phyloP scores from a whole-genome alignment of 2,888 invertebrate species.

The Dorcus hopei region DNA sequence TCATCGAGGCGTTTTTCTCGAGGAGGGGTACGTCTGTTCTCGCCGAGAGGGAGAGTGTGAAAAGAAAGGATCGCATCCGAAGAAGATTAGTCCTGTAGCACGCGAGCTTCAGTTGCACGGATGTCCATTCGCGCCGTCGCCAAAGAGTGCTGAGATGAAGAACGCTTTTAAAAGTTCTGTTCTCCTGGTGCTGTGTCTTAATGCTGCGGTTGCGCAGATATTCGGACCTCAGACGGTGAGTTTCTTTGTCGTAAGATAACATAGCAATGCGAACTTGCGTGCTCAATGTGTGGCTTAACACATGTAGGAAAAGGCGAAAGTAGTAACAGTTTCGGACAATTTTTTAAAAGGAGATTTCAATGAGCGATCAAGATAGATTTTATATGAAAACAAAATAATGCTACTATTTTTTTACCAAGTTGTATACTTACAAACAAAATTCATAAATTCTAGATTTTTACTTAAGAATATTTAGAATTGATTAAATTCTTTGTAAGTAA shows the following conservation, averaged over 20 bases:
- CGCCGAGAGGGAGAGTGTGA: conserved; percentile 28
- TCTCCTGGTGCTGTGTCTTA: conserved; percentile 36
- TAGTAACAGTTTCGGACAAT: no score
- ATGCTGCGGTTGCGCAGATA: conserved; percentile 38
- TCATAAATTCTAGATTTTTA: no score
- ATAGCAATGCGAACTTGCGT: no score
- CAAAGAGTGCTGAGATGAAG: conserved; percentile 31
- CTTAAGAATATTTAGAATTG: no score
- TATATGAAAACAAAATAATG: no score
- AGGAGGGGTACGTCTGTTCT: conserved; percentile 15
- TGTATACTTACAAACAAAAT: no score
- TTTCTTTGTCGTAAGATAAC: conserved; percentile 8
- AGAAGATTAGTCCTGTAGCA: conserved; percentile 25
- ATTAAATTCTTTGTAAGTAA: no score
- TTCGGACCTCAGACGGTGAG: conserved; percentile 36
- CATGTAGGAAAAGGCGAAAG: no score
- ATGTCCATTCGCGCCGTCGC: conserved; percentile 8
- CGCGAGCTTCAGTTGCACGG: conserved; percentile 15
- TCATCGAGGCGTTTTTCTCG: neutral
- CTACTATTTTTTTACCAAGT: no score
- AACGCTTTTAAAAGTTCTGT: conserved; percentile 32
- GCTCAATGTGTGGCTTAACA: no score
- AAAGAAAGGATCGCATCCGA: conserved; percentile 27
- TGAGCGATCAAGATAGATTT: no score
- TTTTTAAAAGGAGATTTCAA: no score